phyloP scores from a whole-genome alignment of 2,888 invertebrate genomes.

The Cheilosia scutellata region DNA sequence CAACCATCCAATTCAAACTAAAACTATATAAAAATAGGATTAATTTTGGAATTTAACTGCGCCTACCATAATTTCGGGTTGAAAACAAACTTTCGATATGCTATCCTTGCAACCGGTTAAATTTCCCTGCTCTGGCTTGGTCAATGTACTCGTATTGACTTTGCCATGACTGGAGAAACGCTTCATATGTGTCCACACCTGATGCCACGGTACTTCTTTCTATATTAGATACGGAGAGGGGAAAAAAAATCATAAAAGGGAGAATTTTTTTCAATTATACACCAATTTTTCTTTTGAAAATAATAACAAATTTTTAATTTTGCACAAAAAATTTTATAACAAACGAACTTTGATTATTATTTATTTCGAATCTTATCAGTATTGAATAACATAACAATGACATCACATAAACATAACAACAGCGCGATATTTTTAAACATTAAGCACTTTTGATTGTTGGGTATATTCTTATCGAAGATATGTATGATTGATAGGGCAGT shows the following conservation, averaged over 20 bases:
- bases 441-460: neutral
- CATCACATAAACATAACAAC: conserved; percentile 16
- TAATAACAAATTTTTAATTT: conserved; percentile 12
- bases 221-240: conserved; percentile 72
- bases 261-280: conserved; percentile 28
- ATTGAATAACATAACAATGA: conserved; percentile 29
- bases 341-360: neutral
- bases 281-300: conserved; percentile 52
- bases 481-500: conserved; percentile 2
- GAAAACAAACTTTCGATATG: conserved; percentile 73
- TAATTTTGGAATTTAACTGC: conserved; percentile 22
- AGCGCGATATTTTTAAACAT: conserved; percentile 6
- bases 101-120: conserved; percentile 72
- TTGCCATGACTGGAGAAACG: conserved; percentile 82
- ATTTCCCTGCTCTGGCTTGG: conserved; percentile 76
- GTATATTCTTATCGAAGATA: conserved; percentile 18
- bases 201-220: conserved; percentile 83
- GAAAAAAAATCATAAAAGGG: conserved; percentile 62
- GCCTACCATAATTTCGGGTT: conserved; percentile 74
- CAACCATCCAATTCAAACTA: conserved; percentile 35
- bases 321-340: neutral
- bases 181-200: conserved; percentile 83
- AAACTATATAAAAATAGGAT: conserved; percentile 1
- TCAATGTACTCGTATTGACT: conserved; percentile 82
- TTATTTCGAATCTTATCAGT: conserved; percentile 26